phyloP scores from a whole-genome alignment of 2,888 invertebrate species.

The Pyrocoelia pectoralis region DNA sequence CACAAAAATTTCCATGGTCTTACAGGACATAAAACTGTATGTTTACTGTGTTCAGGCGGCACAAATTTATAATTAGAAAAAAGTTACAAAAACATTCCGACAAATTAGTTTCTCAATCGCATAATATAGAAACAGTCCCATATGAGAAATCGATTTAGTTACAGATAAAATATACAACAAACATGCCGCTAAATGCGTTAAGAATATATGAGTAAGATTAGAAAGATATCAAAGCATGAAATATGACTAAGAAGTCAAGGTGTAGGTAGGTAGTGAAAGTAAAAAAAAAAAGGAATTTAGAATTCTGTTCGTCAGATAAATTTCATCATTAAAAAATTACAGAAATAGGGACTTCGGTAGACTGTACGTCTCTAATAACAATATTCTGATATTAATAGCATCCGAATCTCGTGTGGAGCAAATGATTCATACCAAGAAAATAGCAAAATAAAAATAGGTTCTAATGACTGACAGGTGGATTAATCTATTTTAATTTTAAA shows the following conservation, averaged over 20 bases:
- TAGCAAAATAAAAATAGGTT: conserved; percentile 16
- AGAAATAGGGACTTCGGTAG: conserved; percentile 15
- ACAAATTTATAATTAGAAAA: no score
- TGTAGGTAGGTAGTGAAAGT: conserved; percentile 1
- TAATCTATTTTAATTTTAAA: background rate
- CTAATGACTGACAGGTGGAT: conserved; percentile 3
- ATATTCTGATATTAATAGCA: conserved; percentile 20
- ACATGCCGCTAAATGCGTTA: background rate
- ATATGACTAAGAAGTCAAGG: conserved; percentile 1
- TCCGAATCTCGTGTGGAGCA: conserved; percentile 13
- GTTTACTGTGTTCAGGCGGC: no score
- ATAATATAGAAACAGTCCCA: background rate
- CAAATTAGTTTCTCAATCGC: background rate
- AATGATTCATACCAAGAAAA: conserved; percentile 16
- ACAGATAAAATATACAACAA: background rate
- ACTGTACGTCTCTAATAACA: conserved; percentile 15
- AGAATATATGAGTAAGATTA: background rate
- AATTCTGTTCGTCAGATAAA: background rate
- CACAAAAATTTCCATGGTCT: no score
- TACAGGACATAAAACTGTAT: no score
- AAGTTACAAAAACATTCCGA: background rate
- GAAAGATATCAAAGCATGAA: background rate
- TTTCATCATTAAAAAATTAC: conserved; percentile 12
- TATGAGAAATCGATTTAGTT: background rate
- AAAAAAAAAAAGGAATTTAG: background rate